phyloP scores from a whole-genome alignment of 2,113 vertebrate species.

The Callaeas wilsoni region DNA sequence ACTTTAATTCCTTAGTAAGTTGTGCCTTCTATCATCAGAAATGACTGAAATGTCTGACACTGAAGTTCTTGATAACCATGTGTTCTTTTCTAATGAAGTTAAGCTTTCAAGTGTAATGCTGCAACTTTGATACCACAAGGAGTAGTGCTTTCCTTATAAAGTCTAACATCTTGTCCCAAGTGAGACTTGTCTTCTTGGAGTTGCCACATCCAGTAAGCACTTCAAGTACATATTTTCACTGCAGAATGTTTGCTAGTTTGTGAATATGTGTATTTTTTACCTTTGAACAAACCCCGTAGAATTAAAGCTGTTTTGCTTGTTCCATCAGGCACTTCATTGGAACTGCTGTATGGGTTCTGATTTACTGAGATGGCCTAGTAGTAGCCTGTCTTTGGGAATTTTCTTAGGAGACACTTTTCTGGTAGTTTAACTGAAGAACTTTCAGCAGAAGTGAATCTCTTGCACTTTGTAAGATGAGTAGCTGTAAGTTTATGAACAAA shows the following conservation, averaged over 20 bases:
- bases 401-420: neutral
- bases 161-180: neutral
- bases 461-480: neutral
- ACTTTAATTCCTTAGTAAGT: neutral
- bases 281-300: fast-evolving
- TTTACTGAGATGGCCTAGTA: neutral
- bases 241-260: neutral
- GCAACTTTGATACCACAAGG: neutral
- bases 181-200: neutral
- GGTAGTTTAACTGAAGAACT: neutral
- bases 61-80: neutral
- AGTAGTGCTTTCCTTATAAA: neutral
- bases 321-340: neutral
- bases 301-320: neutral
- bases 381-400: neutral
- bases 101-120: neutral
- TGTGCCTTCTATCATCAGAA: neutral
- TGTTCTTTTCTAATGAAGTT: neutral
- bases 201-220: neutral
- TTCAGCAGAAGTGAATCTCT: neutral
- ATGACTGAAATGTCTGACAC: neutral
- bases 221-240: neutral
- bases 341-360: neutral
- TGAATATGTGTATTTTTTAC: neutral
- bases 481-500: neutral